A percentile compares a stretch with the other conserved stretches of the same genome.
These are phyloP conservation scores for Solenodon paradoxus DNA, from an alignment of 2,113 vertebrate species.

Conservation along the genomic window DNA sequence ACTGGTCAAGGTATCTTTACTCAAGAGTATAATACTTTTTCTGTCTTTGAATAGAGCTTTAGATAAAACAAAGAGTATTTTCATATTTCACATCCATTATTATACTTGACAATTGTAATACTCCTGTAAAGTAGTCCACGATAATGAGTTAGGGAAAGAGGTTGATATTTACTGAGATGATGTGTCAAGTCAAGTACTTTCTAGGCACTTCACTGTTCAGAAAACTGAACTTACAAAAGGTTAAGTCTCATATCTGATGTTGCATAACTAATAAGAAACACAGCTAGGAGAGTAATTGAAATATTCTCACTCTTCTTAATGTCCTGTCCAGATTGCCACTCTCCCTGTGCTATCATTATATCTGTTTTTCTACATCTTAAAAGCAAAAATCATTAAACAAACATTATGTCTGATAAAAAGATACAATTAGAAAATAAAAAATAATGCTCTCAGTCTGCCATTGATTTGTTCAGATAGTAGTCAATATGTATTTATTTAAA, in stretches of 20 bases:
- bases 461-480: neutral
- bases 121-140: neutral
- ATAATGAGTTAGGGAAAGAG: neutral
- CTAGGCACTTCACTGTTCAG: neutral
- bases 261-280: neutral
- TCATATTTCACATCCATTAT: neutral
- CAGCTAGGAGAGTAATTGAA: neutral
- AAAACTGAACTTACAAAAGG: neutral
- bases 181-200: neutral
- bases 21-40: neutral
- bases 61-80: neutral
- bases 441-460: neutral
- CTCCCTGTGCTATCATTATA: neutral
- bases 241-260: neutral
- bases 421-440: neutral
- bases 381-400: neutral
- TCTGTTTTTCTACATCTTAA: neutral
- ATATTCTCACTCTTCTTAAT: neutral
- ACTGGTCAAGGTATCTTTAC: neutral
- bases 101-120: neutral
- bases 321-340: neutral
- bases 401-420: neutral
- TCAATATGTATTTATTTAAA: neutral
- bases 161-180: neutral
- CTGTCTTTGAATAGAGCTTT: neutral